Evolutionary conservation across 2,888 invertebrate genomes (phyloP).

Genomic region (Andrena minutula): DNA sequence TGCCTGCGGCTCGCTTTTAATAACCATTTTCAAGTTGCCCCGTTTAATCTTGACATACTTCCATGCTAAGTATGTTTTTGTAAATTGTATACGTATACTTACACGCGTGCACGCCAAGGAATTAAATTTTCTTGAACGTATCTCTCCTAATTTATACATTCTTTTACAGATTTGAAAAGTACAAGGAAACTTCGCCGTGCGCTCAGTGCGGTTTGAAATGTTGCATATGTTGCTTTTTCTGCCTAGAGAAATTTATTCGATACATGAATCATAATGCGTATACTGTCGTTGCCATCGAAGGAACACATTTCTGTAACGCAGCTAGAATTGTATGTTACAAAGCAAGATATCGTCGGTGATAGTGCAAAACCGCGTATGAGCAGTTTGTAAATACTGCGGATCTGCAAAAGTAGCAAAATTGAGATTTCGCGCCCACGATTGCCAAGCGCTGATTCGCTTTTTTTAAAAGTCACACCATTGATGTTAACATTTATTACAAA

Average conservation of each 20-base stretch:
- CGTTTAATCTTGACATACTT: constrained; percentile 94
- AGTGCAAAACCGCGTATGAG: too few species aligned
- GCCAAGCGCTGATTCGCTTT: too few species aligned
- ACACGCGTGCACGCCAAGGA: not conserved
- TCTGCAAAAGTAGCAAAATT: too few species aligned
- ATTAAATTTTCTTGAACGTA: constrained; percentile 16
- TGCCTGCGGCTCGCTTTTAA: constrained; percentile 97
- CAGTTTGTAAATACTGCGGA: too few species aligned
- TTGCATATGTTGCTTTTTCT: constrained; percentile 96
- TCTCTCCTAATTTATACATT: constrained; percentile 35
- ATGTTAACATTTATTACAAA: too few species aligned
- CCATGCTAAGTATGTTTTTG: constrained; percentile 92
- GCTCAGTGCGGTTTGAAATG: constrained; percentile 91
- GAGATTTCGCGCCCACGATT: too few species aligned
- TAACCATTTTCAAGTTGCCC: constrained; percentile 96
- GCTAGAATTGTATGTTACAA: constrained; percentile 91
- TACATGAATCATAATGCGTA: constrained; percentile 98
- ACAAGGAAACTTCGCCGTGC: constrained; percentile 90
- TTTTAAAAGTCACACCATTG: too few species aligned
- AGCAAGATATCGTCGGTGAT: too few species aligned
- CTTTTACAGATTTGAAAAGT: constrained; percentile 87
- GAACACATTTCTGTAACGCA: constrained; percentile 95
- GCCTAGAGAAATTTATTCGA: constrained; percentile 95
- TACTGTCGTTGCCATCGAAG: constrained; percentile 96
- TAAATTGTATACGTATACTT: not conserved